Evolutionary conservation across 2,113 vertebrate species (phyloP), one percentile per base, ranked within the genome.

Genomic region (Brachyistius frenatus): DNA sequence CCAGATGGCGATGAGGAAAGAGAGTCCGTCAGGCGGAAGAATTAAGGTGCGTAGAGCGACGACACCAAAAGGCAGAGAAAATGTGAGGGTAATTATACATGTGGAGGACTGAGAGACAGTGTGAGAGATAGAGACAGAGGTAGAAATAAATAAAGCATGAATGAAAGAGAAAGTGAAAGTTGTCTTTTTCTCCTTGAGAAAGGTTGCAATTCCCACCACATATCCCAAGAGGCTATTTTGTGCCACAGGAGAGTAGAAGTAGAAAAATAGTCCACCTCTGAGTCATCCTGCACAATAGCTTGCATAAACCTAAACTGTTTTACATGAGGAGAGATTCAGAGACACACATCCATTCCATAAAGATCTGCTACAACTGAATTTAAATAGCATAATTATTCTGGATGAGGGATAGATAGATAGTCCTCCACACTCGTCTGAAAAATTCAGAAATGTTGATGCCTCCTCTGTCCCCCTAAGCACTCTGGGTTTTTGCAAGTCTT

Each of bases 131-230:
- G 70, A 84, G 60, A 73, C 30, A 39, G 83, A 66, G 69, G 60
- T 63, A 67, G 61, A 6, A 44, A 81, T 88, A 79, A 89, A 92
- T 90, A 92, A 91, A 89, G 71, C 67, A 89, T 86, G 81, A 82
- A 63, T 37, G 49, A 74, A 73, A 55, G 61, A 53, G 67, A 9
- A 60, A 47, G 33, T 81, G 52, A 49, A 73, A 80, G 65, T 14
- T 16, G 30, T 66, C 62, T 67, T 73, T 63, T 57, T 66, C 55
- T 39, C 68, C 56, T 37, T 55, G 50, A 67, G 37, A 36, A 60
- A 16, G 58, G 76, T 78, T 78, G 60, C 39, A 47, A 23, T 86
- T 71, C 76, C 7, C 41, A 55, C 4, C 77, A 73, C 65, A 58
- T 60, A 35, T 68, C 63, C 69, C 66, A 32, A 52, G 68, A 66